Evolutionary conservation across 2,888 invertebrate genomes (phyloP), one percentile per base, ranked within the genome.

Genomic region (Trichogramma dendrolimi): DNA sequence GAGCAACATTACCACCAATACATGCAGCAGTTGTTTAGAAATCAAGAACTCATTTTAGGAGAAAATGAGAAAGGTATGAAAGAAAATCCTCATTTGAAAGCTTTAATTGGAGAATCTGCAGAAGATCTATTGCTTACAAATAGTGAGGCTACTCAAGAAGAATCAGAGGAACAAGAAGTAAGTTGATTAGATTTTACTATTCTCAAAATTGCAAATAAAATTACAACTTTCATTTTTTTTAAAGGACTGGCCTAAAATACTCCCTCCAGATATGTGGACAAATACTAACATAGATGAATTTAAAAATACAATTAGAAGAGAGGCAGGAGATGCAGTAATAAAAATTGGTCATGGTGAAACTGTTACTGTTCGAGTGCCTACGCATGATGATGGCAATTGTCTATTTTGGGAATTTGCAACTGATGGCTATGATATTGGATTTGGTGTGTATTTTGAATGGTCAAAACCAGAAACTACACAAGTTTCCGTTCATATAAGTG

Each of bases 401-500:
- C 83, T 99, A 47, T 98, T 96, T 81, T 99, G 98, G 98, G 99
- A 99, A 82, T 99, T 99, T 79, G 96, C 97, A 10, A 98, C 99
- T 0, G 99, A 99, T 79, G 88, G 89, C 76, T 99, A 96, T 75
- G 99, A 99, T 78, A 92, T 99, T 72, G 95, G 91, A 65, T 99
- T 99, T 80, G 99, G 99, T 1, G 87, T 99, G 55, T 96, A 92
- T 80, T 99, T 99, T 79, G 99, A 99, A 81, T 99, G 97, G 95
- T 92, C 90, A 58, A 94, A 94, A 2, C 86, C 90, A 0, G 89
- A 90, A 49, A 91, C 85, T 48, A 92, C 92, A 70, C 83, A 83
- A 71, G 94, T 96, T 4, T 95, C 96, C 0, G 93, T 99, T 2
- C 96, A 98, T 76, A 92, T 99, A 6, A 92, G 93, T 10, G 99